Conservation (phyloP, 2,113 vertebrate genomes). For the Amphilophus citrinellus region DNA sequence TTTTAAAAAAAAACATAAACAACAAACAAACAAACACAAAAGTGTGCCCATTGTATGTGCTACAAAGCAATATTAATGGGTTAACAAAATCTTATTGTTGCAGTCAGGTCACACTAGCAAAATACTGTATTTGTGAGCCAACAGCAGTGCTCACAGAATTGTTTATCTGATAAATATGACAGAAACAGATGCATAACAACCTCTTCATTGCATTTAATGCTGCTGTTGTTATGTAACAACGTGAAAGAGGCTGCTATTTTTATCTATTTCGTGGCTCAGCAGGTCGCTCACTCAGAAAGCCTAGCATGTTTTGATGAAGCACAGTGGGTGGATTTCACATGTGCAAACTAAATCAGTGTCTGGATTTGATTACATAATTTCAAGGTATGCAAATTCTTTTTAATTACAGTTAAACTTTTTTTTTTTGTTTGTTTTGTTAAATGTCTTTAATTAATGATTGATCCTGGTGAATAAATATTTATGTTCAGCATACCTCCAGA, state of each 20-base stretch:
- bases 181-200: background rate
- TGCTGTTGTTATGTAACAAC: background rate
- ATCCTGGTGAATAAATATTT: background rate
- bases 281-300: background rate
- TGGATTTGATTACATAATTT: background rate
- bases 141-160: background rate
- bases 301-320: background rate
- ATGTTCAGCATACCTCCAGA: background rate
- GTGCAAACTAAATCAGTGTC: background rate
- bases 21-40: background rate
- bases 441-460: background rate
- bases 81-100: background rate
- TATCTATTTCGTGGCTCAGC: background rate
- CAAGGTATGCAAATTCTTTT: background rate
- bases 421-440: background rate
- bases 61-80: background rate
- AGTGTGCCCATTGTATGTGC: too few relatives aligned
- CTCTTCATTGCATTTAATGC: constrained; percentile 1
- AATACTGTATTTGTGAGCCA: background rate
- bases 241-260: background rate
- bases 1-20: background rate
- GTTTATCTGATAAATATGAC: background rate
- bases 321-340: background rate
- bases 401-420: background rate
- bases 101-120: background rate